phyloP scores from a whole-genome alignment of 2,888 invertebrate species.

The Cancer borealis region DNA sequence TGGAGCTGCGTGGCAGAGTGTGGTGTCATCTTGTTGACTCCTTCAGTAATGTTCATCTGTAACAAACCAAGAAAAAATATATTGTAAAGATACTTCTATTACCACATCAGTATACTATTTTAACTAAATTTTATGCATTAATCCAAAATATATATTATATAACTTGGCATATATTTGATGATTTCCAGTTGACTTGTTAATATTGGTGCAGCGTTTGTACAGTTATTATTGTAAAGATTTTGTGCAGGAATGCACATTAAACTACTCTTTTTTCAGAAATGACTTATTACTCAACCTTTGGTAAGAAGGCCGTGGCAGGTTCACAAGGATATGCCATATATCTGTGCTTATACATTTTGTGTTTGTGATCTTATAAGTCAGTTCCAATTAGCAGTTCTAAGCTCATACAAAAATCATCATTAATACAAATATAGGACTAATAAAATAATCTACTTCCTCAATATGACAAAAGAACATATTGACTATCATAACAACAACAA shows the following conservation, averaged over 20 bases:
- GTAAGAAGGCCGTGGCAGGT: no score
- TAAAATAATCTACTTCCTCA: neutral
- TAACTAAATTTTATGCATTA: slow-evolving; percentile 39
- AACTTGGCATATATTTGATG: slow-evolving; percentile 33
- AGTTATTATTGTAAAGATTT: slow-evolving; percentile 65
- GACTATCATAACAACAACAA: neutral
- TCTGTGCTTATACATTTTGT: neutral
- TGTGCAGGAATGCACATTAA: slow-evolving; percentile 69
- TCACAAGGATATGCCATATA: no score
- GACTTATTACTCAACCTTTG: neutral
- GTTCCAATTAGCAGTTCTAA: no score
- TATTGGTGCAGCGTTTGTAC: slow-evolving; percentile 67
- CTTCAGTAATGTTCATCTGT: neutral
- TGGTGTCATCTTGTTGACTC: neutral
- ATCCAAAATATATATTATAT: slow-evolving; percentile 56
- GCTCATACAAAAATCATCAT: no score
- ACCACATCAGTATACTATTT: slow-evolving; percentile 28
- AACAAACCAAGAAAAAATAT: slow-evolving; percentile 5
- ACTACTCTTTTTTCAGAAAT: slow-evolving; percentile 59
- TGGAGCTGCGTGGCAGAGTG: neutral
- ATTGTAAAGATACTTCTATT: neutral
- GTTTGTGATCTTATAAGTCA: no score
- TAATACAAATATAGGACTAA: neutral
- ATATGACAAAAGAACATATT: neutral
- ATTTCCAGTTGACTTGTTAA: slow-evolving; percentile 61